A percentile compares a stretch with the other conserved stretches of the same genome.
phyloP scores from a whole-genome alignment of 2,113 vertebrate genomes.

The Plestiodon gilberti region DNA sequence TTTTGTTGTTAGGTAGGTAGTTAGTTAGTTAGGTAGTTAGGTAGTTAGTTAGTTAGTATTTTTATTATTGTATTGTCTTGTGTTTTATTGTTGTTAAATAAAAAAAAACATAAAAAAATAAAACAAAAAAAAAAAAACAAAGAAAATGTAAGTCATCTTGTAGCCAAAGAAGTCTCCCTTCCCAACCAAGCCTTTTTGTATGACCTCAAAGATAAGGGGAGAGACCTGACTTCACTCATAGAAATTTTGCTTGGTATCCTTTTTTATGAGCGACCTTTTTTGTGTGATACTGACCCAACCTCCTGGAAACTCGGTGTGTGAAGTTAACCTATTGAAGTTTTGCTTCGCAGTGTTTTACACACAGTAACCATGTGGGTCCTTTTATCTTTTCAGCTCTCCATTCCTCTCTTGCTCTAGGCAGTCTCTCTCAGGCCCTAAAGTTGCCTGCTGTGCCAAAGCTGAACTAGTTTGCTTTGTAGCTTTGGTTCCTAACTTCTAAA shows the following conservation, averaged over 20 bases:
- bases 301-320: background rate
- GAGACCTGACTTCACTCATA: background rate
- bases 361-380: background rate
- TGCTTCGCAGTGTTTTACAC: slow-evolving; percentile 8
- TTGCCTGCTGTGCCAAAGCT: slow-evolving; percentile 8
- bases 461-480: slow-evolving; percentile 1
- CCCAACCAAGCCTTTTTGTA: background rate
- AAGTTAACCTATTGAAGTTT: slow-evolving; percentile 10
- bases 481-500: slow-evolving; percentile 1
- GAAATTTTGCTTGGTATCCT: background rate
- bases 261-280: background rate
- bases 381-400: slow-evolving; percentile 11
- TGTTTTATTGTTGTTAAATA: no score
- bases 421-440: background rate
- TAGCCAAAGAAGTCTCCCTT: background rate
- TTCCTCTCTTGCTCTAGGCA: slow-evolving; percentile 1
- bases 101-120: no score
- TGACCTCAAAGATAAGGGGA: background rate
- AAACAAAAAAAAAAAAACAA: no score
- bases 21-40: no score
- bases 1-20: no score
- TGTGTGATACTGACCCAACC: background rate
- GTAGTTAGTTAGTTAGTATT: no score
- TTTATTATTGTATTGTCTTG: no score
- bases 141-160: no score